Conservation (phyloP, 2,797 vertebrate genomes). For the Mastacembelus armatus region DNA sequence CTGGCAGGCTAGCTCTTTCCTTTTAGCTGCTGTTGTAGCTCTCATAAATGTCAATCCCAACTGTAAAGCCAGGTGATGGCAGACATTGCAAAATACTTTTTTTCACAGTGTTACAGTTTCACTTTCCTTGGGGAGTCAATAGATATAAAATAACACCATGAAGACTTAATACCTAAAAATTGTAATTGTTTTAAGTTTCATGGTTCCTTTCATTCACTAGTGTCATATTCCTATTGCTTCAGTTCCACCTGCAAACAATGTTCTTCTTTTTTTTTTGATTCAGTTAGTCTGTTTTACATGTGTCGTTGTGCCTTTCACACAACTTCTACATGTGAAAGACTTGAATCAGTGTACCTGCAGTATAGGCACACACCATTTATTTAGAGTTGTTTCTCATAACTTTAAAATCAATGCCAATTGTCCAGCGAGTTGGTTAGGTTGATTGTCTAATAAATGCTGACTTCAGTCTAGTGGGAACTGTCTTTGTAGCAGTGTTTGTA, state of each 20-base stretch:
- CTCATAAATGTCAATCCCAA: constrained; percentile 6
- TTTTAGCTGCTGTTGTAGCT: constrained; percentile 18
- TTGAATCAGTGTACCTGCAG: neutral
- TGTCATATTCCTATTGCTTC: constrained; percentile 1
- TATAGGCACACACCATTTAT: neutral
- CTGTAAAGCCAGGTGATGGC: constrained; percentile 19
- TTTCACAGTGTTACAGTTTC: too few species aligned
- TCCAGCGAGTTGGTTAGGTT: neutral
- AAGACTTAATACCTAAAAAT: neutral
- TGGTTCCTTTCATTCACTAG: neutral
- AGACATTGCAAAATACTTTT: constrained; percentile 11
- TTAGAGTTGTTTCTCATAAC: neutral
- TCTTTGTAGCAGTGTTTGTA: constrained; percentile 4
- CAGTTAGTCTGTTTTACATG: neutral
- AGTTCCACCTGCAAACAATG: neutral
- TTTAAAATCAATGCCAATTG: neutral
- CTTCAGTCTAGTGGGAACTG: constrained; percentile 3
- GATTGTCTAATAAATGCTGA: neutral
- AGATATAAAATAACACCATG: neutral
- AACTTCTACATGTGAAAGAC: neutral
- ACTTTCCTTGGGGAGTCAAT: too few species aligned
- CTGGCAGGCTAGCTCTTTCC: constrained; percentile 31
- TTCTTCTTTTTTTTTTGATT: too few species aligned
- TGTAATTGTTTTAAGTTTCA: neutral
- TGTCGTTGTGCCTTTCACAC: neutral